These are phyloP conservation scores for Prionace glauca DNA, from an alignment of 2,797 vertebrate species.

Conservation along the genomic window DNA sequence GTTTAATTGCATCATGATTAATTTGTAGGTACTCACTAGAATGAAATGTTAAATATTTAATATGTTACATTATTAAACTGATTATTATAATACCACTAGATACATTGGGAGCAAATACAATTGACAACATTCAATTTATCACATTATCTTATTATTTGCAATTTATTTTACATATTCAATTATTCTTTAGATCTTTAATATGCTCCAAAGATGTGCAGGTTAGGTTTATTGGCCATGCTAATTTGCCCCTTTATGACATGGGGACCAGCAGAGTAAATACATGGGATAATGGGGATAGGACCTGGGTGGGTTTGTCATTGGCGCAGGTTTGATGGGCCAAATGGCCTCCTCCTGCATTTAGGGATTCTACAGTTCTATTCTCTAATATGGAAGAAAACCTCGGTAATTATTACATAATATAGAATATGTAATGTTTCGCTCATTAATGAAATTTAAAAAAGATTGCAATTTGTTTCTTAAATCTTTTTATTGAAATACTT, in stretches of 20 bases:
- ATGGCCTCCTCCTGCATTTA: too few species aligned
- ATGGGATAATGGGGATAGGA: too few species aligned
- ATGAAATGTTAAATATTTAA: constrained; percentile 33
- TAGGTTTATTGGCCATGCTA: too few species aligned
- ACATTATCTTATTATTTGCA: not conserved
- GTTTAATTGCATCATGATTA: not conserved
- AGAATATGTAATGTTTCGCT: not conserved
- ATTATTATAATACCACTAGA: not conserved
- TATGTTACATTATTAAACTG: constrained; percentile 6
- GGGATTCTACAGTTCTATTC: too few species aligned
- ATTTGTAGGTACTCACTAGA: not conserved
- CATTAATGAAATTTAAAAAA: not conserved
- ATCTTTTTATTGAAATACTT: not conserved
- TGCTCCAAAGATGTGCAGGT: too few species aligned
- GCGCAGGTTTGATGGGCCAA: too few species aligned
- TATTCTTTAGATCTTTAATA: not conserved
- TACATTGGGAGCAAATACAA: not conserved
- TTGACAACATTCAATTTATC: not conserved
- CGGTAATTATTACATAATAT: not conserved
- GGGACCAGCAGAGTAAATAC: too few species aligned
- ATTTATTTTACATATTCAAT: not conserved
- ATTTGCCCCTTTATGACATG: too few species aligned
- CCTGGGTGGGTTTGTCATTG: too few species aligned
- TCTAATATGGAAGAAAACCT: not conserved
- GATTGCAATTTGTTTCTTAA: not conserved